phyloP scores from a whole-genome alignment of 92 coral and sea anemone genomes.

The Zoanthus sansibaricus region DNA sequence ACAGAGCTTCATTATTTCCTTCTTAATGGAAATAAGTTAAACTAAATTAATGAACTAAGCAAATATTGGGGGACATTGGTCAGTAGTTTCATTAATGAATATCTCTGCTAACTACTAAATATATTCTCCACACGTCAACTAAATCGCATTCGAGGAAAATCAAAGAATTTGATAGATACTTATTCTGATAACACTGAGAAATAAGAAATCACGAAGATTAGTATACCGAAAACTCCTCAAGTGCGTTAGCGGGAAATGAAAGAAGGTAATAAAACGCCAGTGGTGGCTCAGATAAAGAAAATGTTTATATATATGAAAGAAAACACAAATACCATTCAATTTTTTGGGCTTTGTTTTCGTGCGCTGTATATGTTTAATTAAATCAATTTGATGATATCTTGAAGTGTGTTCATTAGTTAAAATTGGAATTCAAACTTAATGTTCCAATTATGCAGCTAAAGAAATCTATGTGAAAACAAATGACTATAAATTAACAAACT shows the following conservation, averaged over 20 bases:
- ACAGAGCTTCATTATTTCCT: constrained; percentile 31
- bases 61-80: background rate
- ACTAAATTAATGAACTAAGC: background rate
- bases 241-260: too few species aligned
- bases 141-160: background rate
- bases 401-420: background rate
- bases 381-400: background rate
- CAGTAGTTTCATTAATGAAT: background rate
- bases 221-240: too few species aligned
- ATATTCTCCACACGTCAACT: background rate
- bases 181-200: background rate
- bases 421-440: background rate
- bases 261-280: too few species aligned
- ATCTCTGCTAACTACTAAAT: too few species aligned
- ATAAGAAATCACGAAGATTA: too few species aligned
- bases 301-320: too few species aligned
- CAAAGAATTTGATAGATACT: background rate
- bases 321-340: too few species aligned
- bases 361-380: too few species aligned
- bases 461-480: background rate
- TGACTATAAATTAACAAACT: background rate
- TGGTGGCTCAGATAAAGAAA: too few species aligned
- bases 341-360: too few species aligned
- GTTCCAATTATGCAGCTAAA: constrained; percentile 1
- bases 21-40: constrained; percentile 12